Base-by-base conservation (phyloP, 2,888 invertebrate genomes). In the Platycheirus rosarum region DNA sequence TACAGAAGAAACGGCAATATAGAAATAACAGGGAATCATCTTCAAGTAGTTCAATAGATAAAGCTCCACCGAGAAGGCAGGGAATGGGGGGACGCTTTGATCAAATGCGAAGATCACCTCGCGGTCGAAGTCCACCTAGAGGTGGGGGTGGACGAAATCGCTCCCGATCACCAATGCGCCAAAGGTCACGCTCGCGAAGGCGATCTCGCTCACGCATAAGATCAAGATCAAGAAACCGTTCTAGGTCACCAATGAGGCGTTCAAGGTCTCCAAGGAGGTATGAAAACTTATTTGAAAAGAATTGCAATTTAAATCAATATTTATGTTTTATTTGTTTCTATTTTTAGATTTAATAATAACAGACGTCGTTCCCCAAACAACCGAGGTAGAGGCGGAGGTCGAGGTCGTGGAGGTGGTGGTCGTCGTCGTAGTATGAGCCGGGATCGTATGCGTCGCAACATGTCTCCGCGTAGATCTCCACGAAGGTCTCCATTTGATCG, bases 1-100 rank as follows among this genome's bases (percentile, higher is more conserved):
- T 95, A 9, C 97, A 97, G 89, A 96, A 96, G 89, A 97, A 97
- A 88, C 93, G 97, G 8, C 97, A 97, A 85, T 97, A 97, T 88
- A 93, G 97, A 11, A 96, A 95, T 68, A 96, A 97, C 88, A 94
- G 95, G 75, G 96, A 96, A 87, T 96, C 95, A 2, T 95, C 94
- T 1, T 93, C 92, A 23, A 94, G 94, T 86, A 89, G 89, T 65
- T 90, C 90, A 1, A 85, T 89, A n/a, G 90, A 89, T 63, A 88
- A 88, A 55, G 87, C 84, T 16, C 78, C 84, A 5, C 84, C 82
- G 20, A 63, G 85, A 46, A 69, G 86, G 26, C 84, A 73, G 42
- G 84, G 85, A 37, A 85, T 86, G 11, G 85, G 89, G 11, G 85
- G 89, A 32, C 62, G 85, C 7, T 84, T 85, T 35, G 86, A 86